These are phyloP conservation scores for Pseudotriccus pelzelni DNA, from an alignment of 2,797 vertebrate species.

Conservation along the genomic window DNA sequence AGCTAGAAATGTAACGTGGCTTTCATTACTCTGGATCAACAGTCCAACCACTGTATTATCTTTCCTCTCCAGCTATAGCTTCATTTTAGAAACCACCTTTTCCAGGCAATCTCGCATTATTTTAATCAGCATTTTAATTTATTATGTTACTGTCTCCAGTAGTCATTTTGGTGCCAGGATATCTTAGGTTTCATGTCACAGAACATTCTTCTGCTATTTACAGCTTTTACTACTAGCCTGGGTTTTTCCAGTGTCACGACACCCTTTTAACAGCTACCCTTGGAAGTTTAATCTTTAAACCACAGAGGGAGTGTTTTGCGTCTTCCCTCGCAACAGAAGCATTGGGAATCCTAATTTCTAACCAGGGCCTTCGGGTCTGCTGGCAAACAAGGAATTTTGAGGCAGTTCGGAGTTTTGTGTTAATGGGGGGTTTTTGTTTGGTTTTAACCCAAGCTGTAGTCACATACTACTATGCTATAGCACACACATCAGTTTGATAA, in stretches of 20 bases:
- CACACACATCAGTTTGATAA: not conserved
- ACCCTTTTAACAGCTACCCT: not conserved
- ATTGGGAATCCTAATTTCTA: not conserved
- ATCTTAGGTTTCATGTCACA: not conserved
- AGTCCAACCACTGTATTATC: not conserved
- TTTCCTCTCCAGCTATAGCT: not conserved
- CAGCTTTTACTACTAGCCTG: not conserved
- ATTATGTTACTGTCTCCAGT: accelerated
- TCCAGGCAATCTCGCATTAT: not conserved
- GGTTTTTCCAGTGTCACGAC: not conserved
- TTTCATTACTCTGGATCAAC: not conserved
- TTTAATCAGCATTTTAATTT: not conserved
- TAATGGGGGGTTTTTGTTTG: not conserved
- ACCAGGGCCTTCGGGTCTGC: not conserved
- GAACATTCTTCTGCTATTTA: not conserved
- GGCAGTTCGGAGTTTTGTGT: not conserved
- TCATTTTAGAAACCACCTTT: not conserved
- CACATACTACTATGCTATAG: not conserved
- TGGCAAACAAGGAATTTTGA: not conserved
- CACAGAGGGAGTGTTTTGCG: not conserved
- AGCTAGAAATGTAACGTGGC: not conserved
- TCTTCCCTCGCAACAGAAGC: not conserved
- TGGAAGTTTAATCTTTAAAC: not conserved
- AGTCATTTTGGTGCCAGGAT: not conserved
- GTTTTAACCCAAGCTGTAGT: not conserved